phyloP scores from a whole-genome alignment of 2,888 invertebrate genomes.

The Melieria picta region DNA sequence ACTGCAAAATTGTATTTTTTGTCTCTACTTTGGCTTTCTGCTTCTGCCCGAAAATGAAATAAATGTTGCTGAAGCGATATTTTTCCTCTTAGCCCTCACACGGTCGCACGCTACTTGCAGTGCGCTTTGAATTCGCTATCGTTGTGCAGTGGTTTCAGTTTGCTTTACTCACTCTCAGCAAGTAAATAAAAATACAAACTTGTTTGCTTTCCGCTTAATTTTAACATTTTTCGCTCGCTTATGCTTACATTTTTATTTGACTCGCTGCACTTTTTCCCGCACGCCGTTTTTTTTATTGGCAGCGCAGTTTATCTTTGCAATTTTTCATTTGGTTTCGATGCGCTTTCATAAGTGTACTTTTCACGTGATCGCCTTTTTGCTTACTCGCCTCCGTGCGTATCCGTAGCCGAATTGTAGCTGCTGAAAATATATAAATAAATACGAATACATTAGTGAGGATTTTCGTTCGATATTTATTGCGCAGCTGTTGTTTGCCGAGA shows the following conservation, averaged over 20 bases:
- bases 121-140: background rate
- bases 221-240: conserved; percentile 3
- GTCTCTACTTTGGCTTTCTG: background rate
- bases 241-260: background rate
- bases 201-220: conserved; percentile 11
- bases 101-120: background rate
- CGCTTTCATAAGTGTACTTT: background rate
- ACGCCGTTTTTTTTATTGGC: too few relatives aligned
- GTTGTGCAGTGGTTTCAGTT: background rate
- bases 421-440: too few relatives aligned
- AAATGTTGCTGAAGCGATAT: background rate
- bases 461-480: too few relatives aligned
- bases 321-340: conserved; percentile 4
- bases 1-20: conserved; percentile 1
- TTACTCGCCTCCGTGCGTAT: background rate
- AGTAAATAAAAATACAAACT: background rate
- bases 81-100: background rate
- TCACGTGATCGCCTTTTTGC: background rate
- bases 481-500: too few relatives aligned
- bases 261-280: too few relatives aligned
- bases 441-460: too few relatives aligned
- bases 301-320: background rate
- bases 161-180: background rate
- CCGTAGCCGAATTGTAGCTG: background rate
- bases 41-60: background rate